Conservation (phyloP, 1,140 invertebrate species). For the Sitodiplosis mosellana region DNA sequence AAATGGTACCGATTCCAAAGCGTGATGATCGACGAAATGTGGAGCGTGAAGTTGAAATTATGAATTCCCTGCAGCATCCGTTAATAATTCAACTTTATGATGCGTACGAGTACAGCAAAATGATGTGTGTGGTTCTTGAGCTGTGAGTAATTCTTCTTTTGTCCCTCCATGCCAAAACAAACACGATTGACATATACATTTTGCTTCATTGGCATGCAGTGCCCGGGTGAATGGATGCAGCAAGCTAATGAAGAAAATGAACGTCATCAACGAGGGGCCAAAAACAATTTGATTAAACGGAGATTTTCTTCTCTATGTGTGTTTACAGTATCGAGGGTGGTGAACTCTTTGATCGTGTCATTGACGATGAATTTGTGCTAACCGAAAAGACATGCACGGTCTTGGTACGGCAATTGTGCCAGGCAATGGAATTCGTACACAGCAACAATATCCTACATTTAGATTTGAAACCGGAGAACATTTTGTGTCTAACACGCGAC, state of each 20-base stretch:
- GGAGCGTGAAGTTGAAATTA: constrained; percentile 89
- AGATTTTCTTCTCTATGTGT: too few relatives aligned
- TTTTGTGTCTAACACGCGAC: constrained; percentile 81
- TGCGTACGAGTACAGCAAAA: constrained; percentile 78
- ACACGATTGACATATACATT: too few relatives aligned
- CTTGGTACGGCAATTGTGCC: constrained; percentile 93
- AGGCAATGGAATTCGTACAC: constrained; percentile 93
- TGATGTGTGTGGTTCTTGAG: constrained; percentile 89
- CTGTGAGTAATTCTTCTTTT: constrained; percentile 67
- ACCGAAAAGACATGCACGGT: constrained; percentile 89
- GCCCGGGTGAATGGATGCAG: too few relatives aligned
- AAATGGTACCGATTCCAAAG: constrained; percentile 71
- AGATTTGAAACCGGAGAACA: constrained; percentile 98
- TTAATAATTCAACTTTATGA: constrained; percentile 90
- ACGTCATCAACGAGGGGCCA: too few relatives aligned
- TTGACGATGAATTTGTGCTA: constrained; percentile 92
- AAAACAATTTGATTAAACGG: too few relatives aligned
- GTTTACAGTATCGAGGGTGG: constrained; percentile 77
- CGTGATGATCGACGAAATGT: constrained; percentile 80
- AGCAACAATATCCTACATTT: constrained; percentile 84
- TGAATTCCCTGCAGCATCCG: constrained; percentile 83
- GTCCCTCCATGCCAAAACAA: too few relatives aligned
- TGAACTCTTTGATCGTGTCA: constrained; percentile 93
- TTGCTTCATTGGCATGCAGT: too few relatives aligned
- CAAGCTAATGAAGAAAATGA: too few relatives aligned